Percentiles rank a stretch among this genome's conserved stretches.
Evolutionary conservation across 2,888 invertebrate species (phyloP).

Genomic region (Drosophila mulleri): DNA sequence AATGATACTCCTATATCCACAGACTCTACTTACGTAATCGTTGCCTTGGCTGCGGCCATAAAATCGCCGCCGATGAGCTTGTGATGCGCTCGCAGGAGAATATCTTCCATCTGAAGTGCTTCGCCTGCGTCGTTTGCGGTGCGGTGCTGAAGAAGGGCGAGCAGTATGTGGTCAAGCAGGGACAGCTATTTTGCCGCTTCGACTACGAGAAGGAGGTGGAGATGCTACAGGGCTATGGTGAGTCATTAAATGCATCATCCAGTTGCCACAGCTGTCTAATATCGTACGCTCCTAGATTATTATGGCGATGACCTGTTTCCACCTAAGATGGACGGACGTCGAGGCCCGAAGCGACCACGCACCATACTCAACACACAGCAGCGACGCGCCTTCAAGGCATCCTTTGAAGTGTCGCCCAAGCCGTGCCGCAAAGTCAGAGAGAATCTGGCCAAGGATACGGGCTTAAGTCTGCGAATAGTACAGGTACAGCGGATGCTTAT

Average conservation of each 20-base stretch:
- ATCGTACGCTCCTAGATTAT: conserved; percentile 83
- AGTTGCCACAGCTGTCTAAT: not conserved
- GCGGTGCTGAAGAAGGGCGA: conserved; percentile 92
- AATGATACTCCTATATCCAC: conserved; percentile 45
- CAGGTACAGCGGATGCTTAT: conserved; percentile 86
- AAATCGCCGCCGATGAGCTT: conserved; percentile 90
- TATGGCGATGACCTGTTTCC: conserved; percentile 88
- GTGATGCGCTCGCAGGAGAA: conserved; percentile 91
- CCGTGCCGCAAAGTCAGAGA: conserved; percentile 93
- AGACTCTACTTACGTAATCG: conserved; percentile 90
- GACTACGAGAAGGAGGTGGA: conserved; percentile 93
- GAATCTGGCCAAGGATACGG: conserved; percentile 93
- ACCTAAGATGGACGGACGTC: conserved; percentile 88
- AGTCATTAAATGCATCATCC: conserved; percentile 20
- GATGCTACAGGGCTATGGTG: conserved; percentile 88
- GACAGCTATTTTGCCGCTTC: conserved; percentile 91
- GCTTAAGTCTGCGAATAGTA: conserved; percentile 92
- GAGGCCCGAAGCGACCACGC: conserved; percentile 92
- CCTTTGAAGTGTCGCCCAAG: conserved; percentile 94
- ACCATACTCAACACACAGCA: conserved; percentile 94
- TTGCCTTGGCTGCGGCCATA: conserved; percentile 90
- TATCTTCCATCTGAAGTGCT: conserved; percentile 92
- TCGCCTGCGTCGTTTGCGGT: conserved; percentile 92
- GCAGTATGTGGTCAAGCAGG: conserved; percentile 92
- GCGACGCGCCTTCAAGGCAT: conserved; percentile 92